Evolutionary conservation across 2,888 invertebrate genomes (phyloP).

Genomic region (Notodonta ziczac): DNA sequence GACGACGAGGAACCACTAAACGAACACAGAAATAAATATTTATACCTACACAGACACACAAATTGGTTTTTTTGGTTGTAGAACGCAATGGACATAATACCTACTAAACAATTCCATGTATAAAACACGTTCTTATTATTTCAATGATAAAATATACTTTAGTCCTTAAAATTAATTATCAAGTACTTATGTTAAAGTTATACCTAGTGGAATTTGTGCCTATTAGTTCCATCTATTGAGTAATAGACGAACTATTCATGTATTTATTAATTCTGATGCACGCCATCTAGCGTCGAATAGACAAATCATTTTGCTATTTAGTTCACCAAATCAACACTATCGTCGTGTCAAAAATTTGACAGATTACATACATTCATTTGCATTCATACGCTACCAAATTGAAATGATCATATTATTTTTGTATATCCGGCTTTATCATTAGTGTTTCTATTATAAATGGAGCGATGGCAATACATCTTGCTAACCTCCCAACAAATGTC

Average conservation of each 20-base stretch:
- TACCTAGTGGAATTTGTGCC: neutral
- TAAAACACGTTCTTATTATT: no score
- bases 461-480: constrained; percentile 13
- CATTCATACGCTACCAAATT: constrained; percentile 20
- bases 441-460: constrained; percentile 3
- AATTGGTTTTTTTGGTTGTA: no score
- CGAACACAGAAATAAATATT: no score
- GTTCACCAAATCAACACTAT: neutral
- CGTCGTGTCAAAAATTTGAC: constrained; percentile 20
- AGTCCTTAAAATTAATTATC: no score
- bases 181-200: no score
- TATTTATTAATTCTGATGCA: neutral
- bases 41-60: no score
- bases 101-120: no score
- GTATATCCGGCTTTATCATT: constrained; percentile 15
- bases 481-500: constrained; percentile 19
- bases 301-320: constrained; percentile 8
- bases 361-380: constrained; percentile 1
- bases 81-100: no score
- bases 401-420: constrained; percentile 13
- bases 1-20: no score
- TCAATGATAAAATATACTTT: no score
- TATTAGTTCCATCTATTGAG: neutral
- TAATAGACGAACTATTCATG: neutral
- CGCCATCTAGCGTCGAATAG: constrained; percentile 26